Evolutionary conservation across 2,888 invertebrate species (phyloP), one percentile per base, ranked within the genome.

Genomic region (Eilema sororculum): DNA sequence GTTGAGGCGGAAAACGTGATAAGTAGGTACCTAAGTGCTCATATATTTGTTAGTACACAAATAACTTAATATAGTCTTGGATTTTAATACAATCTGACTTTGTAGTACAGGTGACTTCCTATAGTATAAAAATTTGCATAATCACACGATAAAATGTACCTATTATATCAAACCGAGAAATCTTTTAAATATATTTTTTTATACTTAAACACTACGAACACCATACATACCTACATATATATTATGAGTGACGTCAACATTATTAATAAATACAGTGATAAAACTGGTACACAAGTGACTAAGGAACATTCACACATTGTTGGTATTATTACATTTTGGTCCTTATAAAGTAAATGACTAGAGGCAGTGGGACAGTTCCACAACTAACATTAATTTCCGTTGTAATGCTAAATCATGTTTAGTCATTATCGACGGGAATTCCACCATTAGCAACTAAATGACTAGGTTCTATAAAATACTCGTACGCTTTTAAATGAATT

Each of bases 1-100:
- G 52, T 75, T 68, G 73, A 84, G 77, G 85, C 83, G 83, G 83
- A 84, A 82, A 84, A 85, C 75, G 75, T 80, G 79, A 68, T 75
- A 74, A 33, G n/a, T 52, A 52, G n/a, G 61, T 77, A 81, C 70
- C 72, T 78, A 78, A 64, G 81, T 81, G 81, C 72, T 59, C 71
- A 75, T 76, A 78, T 59, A 74, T 75, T 78, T 76, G 52, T 81
- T 75, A 77, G 78, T 74, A 73, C 62, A 72, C 46, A 46, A 65
- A 60, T 28, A 72, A 71, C 68, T 60, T 71, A 79, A 74, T 66
- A 63, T 28, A 67, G 69, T 59, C 74, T 57, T 13, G 68, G 67
- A 73, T 73, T 30, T 77, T 76, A 76, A 75, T 70, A 80, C 70
- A 69, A 79, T 67, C 52, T 78, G 75, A 78, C 81, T 83, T 8